phyloP scores from a whole-genome alignment of 2,888 invertebrate species.

The Pachydiplax longipennis region DNA sequence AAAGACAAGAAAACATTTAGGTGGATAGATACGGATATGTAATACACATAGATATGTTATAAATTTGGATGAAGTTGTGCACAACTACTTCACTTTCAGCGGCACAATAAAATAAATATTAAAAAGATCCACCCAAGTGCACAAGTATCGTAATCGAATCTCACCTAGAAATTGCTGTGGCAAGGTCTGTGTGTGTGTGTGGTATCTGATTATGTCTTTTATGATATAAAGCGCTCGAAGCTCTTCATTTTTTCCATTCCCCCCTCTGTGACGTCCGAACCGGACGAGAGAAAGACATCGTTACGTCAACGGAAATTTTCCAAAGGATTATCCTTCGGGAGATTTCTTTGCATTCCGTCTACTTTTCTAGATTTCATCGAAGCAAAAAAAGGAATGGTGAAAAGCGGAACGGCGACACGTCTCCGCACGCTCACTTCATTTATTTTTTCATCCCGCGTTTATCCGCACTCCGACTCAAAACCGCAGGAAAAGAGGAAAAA shows the following conservation, averaged over 20 bases:
- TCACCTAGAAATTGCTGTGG: background rate
- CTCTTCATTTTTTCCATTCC: background rate
- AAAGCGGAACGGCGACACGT: background rate
- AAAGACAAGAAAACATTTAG: too few relatives aligned
- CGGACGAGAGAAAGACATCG: background rate
- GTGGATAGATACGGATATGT: too few relatives aligned
- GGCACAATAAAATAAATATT: background rate
- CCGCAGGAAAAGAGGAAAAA: too few relatives aligned
- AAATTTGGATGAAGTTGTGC: too few relatives aligned
- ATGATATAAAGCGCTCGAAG: background rate
- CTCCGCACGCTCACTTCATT: background rate
- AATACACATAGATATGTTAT: too few relatives aligned
- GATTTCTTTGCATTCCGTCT: background rate
- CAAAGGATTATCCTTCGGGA: background rate
- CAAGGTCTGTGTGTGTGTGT: too few relatives aligned
- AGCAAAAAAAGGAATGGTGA: background rate
- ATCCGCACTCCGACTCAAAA: background rate
- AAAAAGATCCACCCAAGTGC: background rate
- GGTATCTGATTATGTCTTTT: background rate
- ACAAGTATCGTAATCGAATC: background rate
- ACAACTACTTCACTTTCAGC: too few relatives aligned
- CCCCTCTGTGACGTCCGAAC: background rate
- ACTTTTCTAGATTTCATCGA: background rate
- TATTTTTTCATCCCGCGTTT: background rate
- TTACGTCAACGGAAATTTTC: background rate